Conservation (phyloP, 1,140 invertebrate genomes). For the Teleogryllus occipitalis region DNA sequence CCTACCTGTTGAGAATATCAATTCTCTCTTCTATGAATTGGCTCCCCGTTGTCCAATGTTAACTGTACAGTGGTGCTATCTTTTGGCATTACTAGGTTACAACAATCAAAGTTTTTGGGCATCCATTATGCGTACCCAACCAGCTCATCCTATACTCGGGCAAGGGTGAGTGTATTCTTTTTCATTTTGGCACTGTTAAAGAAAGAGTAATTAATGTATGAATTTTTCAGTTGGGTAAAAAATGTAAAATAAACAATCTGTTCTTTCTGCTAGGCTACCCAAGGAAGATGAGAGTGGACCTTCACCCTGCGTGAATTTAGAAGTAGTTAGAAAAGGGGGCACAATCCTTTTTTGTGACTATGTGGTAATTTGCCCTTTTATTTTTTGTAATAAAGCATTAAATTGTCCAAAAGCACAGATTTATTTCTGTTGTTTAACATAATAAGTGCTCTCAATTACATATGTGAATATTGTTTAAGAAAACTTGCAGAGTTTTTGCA, state of each 20-base stretch:
- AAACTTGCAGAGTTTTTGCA: no score
- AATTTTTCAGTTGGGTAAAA: not conserved
- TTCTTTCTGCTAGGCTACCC: not conserved
- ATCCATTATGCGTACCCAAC: constrained; percentile 36
- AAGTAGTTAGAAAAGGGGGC: constrained; percentile 48
- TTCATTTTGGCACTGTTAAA: not conserved
- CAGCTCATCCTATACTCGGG: constrained; percentile 11
- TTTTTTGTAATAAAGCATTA: not conserved
- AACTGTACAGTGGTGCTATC: constrained; percentile 59
- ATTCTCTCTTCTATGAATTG: constrained; percentile 44
- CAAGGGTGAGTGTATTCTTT: constrained; percentile 12
- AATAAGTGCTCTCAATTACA: no score
- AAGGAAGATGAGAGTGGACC: constrained; percentile 31
- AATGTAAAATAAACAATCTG: not conserved
- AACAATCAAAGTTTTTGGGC: constrained; percentile 54
- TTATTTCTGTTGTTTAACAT: no score
- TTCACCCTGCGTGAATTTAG: constrained; percentile 39
- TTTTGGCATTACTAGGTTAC: constrained; percentile 59
- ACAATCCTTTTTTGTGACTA: constrained; percentile 62
- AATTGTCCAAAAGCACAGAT: not conserved
- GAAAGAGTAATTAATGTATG: not conserved
- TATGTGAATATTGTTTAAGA: no score
- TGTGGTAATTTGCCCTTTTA: constrained; percentile 40
- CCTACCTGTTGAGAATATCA: constrained; percentile 40
- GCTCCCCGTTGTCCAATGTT: constrained; percentile 46